phyloP scores from a whole-genome alignment of 2,113 vertebrate genomes.

The Daboia siamensis region DNA sequence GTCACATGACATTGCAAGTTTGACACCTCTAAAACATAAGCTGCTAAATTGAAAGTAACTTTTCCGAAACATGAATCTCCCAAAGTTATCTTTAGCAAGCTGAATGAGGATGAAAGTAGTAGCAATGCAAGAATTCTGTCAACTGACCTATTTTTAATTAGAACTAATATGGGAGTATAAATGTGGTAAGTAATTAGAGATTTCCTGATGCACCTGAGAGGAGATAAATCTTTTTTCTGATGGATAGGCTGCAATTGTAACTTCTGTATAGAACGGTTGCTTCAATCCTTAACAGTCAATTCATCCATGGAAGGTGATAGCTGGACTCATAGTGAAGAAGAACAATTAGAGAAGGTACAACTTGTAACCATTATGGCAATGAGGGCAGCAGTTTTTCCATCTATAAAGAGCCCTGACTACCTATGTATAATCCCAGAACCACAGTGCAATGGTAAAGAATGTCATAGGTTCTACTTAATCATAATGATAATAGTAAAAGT shows the following conservation, averaged over 20 bases:
- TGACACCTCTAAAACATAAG: background rate
- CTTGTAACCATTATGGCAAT: background rate
- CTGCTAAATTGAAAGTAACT: no score
- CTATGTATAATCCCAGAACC: background rate
- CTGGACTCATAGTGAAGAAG: background rate
- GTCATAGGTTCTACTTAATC: background rate
- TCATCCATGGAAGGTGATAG: background rate
- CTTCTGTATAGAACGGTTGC: background rate
- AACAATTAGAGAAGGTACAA: background rate
- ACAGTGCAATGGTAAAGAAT: background rate
- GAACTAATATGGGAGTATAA: background rate
- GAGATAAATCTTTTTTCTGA: background rate
- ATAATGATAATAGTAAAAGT: no score
- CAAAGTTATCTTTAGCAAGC: no score
- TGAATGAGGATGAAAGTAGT: no score
- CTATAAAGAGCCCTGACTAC: background rate
- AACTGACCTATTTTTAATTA: background rate
- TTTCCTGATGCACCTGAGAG: background rate
- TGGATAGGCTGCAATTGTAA: background rate
- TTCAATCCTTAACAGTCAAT: background rate
- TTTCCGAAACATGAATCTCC: no score
- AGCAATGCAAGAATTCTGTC: background rate
- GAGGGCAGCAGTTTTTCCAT: background rate
- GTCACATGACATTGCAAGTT: no score
- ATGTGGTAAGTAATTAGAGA: background rate